Evolutionary conservation across 2,888 invertebrate genomes (phyloP), one percentile per base, ranked within the genome.

Genomic region (Mesorhabditis sp.): DNA sequence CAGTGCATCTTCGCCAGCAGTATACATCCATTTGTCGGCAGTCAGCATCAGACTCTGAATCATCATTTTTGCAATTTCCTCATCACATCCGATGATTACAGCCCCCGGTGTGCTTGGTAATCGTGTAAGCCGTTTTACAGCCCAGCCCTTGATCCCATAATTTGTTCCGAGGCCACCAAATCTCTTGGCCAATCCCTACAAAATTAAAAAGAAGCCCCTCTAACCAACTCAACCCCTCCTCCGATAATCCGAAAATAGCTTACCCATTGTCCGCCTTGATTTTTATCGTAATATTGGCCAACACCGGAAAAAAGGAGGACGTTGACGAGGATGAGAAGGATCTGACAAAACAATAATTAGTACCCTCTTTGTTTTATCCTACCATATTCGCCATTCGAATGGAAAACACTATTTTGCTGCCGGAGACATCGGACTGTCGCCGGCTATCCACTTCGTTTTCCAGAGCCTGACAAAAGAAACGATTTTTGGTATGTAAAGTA

Each of bases 361-460:
- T 50, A 50, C n/a, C n/a, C n/a, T 50, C 7, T 50, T 50, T 50
- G 4, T n/a, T 4, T 5, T 4, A 50, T 10, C 67, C 74, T 67
- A 82, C 82, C 74, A 80, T 77, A 73, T 83, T 83, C 7, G 83
- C 82, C 75, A 81, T 81, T 44, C 83, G 70, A 5, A 83, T 77
- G 4, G 80, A 81, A 45, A 79, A 75, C n/a, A 82, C 80, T 66
- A 83, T 81, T 67, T 82, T 80, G 5, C 78, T 76, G 10, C 81
- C 83, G 65, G 79, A 81, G 43, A 83, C 75, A 61, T 82, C 83
- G 70, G 76, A 79, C 66, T 80, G 76, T 45, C 81, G 69, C 67
- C 81, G 71, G n/a, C 73, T 76, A 72, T 83, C 82, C 41, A 83
- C 83, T 68, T 83, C 83, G 6, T 76, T 74, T 67, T 83, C 83